Evolutionary conservation across 2,888 invertebrate species (phyloP).

Genomic region (Platycheirus rosarum): DNA sequence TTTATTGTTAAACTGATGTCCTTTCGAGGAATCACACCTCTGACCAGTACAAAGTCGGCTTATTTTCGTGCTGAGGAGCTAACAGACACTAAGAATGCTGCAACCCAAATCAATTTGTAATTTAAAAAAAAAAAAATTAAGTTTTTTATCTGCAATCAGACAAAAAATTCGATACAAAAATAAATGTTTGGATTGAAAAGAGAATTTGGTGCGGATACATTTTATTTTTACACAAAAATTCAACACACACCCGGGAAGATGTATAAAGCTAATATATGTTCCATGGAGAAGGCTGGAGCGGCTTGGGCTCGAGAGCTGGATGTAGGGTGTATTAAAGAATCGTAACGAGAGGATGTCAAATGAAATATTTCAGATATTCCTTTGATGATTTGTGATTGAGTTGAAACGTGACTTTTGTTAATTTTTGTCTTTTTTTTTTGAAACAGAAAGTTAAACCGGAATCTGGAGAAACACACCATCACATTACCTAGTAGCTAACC

Average conservation of each 20-base stretch:
- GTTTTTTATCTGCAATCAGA: not conserved
- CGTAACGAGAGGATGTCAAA: conserved; percentile 68
- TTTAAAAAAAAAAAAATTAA: conserved; percentile 23
- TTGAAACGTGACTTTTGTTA: conserved; percentile 72
- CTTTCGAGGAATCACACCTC: conserved; percentile 60
- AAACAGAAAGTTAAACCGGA: conserved; percentile 17
- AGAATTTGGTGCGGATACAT: conserved; percentile 25
- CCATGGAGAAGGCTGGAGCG: conserved; percentile 16
- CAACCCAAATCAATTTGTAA: conserved; percentile 63
- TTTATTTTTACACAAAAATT: conserved; percentile 53
- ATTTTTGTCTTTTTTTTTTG: conserved; percentile 21
- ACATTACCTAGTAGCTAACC: conserved; percentile 8
- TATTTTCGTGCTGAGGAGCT: conserved; percentile 4
- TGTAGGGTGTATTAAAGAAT: conserved; percentile 56
- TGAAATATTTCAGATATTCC: conserved; percentile 67
- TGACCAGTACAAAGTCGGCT: conserved; percentile 40
- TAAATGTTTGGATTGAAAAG: conserved; percentile 29
- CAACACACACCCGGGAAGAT: conserved; percentile 26
- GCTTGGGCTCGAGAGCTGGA: not conserved
- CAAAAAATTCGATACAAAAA: conserved; percentile 31
- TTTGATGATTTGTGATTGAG: conserved; percentile 74
- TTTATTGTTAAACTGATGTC: conserved; percentile 5
- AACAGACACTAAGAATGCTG: not conserved
- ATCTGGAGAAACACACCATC: conserved; percentile 11
- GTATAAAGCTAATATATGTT: conserved; percentile 24